phyloP scores from a whole-genome alignment of 2,113 vertebrate genomes.

The Pollimyrus isidori region DNA sequence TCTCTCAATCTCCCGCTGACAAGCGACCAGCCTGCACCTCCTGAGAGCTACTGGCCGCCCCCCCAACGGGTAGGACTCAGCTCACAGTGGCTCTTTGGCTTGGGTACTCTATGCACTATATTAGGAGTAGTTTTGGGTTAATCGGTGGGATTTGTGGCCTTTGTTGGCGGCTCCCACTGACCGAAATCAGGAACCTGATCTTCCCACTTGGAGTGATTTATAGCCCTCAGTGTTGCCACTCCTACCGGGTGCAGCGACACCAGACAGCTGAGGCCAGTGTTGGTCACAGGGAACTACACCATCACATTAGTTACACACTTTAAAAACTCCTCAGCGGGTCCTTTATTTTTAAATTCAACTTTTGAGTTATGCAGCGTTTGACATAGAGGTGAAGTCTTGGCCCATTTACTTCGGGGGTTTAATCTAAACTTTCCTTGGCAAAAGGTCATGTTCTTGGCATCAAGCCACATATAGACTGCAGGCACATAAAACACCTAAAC shows the following conservation, averaged over 20 bases:
- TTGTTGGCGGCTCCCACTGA: not conserved
- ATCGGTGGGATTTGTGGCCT: not conserved
- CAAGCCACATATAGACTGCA: not conserved
- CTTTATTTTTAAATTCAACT: not conserved
- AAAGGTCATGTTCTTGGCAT: not conserved
- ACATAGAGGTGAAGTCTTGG: not conserved
- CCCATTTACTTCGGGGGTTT: not conserved
- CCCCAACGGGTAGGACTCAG: not conserved
- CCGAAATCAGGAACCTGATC: not conserved
- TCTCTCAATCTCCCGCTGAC: not conserved
- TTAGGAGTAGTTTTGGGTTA: not conserved
- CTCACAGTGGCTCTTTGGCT: not conserved
- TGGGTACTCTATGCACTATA: not conserved
- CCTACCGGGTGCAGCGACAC: not conserved
- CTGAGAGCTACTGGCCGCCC: not conserved
- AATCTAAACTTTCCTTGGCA: not conserved
- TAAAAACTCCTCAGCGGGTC: not conserved
- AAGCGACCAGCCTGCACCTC: not conserved
- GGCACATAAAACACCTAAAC: slow-evolving; percentile 7
- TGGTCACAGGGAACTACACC: not conserved
- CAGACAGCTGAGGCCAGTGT: not conserved
- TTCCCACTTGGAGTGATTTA: not conserved
- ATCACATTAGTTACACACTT: not conserved
- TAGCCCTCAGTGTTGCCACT: not conserved
- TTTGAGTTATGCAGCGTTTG: not conserved